phyloP scores from a whole-genome alignment of 2,113 vertebrate species.

The Mus pahari region DNA sequence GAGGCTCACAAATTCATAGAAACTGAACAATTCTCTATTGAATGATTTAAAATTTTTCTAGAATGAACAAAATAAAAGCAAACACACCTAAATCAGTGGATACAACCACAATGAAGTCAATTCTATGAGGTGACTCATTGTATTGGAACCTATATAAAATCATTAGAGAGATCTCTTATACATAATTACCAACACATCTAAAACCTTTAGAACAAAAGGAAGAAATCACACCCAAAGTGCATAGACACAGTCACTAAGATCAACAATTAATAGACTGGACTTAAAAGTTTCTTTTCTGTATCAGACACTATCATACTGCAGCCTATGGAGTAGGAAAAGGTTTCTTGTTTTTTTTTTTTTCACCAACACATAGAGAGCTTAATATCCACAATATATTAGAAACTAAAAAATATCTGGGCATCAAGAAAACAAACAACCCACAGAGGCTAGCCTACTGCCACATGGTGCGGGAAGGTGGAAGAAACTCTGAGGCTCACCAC shows the following conservation, averaged over 20 bases:
- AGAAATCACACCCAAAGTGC: neutral
- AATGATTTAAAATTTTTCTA: neutral
- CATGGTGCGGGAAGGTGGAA: too few relatives aligned
- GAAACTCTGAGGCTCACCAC: too few relatives aligned
- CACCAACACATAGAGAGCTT: neutral
- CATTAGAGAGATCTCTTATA: neutral
- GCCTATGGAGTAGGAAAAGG: neutral
- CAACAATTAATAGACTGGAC: neutral
- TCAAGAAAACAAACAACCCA: neutral
- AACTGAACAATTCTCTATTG: neutral
- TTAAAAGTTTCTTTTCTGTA: neutral
- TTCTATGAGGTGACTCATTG: too few relatives aligned
- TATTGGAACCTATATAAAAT: neutral
- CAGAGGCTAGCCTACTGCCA: too few relatives aligned
- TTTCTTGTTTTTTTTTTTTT: neutral
- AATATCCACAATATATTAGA: neutral
- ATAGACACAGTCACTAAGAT: neutral
- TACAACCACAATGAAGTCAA: too few relatives aligned
- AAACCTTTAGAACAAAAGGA: neutral
- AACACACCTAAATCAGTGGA: neutral
- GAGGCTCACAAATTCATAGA: neutral
- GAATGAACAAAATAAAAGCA: neutral
- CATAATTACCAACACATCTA: neutral
- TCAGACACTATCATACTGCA: neutral
- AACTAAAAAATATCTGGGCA: neutral